These are phyloP conservation scores for Timema cristinae DNA, from an alignment of 2,888 invertebrate species.

Conservation along the genomic window DNA sequence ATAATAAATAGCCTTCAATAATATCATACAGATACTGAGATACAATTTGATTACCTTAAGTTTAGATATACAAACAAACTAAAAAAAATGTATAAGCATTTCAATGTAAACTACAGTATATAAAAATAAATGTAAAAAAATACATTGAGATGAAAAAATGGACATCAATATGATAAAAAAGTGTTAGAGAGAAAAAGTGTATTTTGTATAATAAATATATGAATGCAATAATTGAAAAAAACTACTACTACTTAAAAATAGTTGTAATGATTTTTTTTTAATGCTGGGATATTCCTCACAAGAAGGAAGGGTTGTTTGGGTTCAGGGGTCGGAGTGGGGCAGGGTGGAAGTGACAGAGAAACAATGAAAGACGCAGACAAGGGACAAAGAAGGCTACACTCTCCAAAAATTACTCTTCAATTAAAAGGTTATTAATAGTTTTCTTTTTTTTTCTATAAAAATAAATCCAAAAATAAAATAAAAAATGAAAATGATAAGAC, in stretches of 20 bases:
- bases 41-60: too few relatives aligned
- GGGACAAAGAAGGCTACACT: constrained; percentile 50
- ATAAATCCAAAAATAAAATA: not conserved
- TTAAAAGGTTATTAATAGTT: constrained; percentile 18
- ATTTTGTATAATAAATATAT: constrained; percentile 17
- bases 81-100: constrained; percentile 9
- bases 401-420: constrained; percentile 24
- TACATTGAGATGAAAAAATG: constrained; percentile 20
- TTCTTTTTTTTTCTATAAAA: constrained; percentile 22
- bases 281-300: not conserved
- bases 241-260: constrained; percentile 18
- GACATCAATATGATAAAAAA: constrained; percentile 27
- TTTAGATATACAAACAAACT: constrained; percentile 5
- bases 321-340: constrained; percentile 8
- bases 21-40: too few relatives aligned
- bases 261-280: constrained; percentile 5
- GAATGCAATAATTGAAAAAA: constrained; percentile 30
- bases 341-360: constrained; percentile 43
- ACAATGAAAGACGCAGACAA: constrained; percentile 81
- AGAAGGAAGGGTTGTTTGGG: constrained; percentile 15
- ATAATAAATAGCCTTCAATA: too few relatives aligned
- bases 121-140: constrained; percentile 11
- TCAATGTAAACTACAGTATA: constrained; percentile 6
- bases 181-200: constrained; percentile 24
- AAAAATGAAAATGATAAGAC: constrained; percentile 22